Evolutionary conservation across 1,140 invertebrate species (phyloP).

Genomic region (Belonocnema kinseyi): DNA sequence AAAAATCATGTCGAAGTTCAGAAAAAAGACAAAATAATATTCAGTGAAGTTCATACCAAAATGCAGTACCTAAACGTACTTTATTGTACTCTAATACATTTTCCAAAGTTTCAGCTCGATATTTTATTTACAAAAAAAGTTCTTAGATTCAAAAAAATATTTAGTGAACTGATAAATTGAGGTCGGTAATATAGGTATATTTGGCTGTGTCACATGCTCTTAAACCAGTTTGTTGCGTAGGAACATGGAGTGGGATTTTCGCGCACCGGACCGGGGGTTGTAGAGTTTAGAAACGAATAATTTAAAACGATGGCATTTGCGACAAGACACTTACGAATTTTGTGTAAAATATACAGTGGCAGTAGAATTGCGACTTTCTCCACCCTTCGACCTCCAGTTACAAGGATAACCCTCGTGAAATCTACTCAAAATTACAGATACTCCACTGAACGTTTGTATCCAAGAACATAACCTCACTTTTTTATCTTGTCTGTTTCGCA

Average conservation of each 20-base stretch:
- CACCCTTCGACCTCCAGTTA: constrained; percentile 48
- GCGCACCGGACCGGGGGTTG: background rate
- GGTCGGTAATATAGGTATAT: too few species aligned
- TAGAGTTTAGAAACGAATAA: constrained; percentile 21
- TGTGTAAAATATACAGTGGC: constrained; percentile 64
- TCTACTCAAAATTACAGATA: constrained; percentile 53
- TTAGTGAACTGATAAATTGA: too few species aligned
- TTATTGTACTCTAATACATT: too few species aligned
- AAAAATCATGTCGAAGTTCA: too few species aligned
- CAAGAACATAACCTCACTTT: constrained; percentile 52
- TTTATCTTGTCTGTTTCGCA: background rate
- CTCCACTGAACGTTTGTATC: constrained; percentile 56
- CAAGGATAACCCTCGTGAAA: constrained; percentile 49
- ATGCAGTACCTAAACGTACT: too few species aligned
- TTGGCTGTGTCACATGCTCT: too few species aligned
- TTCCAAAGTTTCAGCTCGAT: too few species aligned
- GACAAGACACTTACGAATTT: constrained; percentile 57
- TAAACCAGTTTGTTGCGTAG: background rate
- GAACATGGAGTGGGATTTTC: constrained; percentile 1
- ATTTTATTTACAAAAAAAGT: too few species aligned
- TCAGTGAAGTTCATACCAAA: too few species aligned
- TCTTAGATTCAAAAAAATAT: too few species aligned
- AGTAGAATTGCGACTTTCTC: constrained; percentile 50
- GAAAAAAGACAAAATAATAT: too few species aligned
- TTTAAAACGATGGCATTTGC: constrained; percentile 64